Conservation (phyloP, 2,113 vertebrate species). For the Scortum barcoo region DNA sequence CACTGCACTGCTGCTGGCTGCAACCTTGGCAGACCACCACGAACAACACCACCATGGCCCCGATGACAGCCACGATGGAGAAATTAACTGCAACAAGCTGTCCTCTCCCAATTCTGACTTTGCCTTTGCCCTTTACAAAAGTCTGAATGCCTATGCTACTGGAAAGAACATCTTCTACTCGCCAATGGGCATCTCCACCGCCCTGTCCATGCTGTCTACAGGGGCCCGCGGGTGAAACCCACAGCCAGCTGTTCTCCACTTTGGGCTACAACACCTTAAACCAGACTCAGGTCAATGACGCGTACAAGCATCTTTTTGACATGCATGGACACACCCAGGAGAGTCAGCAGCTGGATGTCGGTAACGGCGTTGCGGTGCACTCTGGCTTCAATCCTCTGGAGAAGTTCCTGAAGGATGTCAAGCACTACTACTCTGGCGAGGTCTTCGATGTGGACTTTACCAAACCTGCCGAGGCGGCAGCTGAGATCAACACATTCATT, state of each 20-base stretch:
- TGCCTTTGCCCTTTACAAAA: conserved; percentile 86
- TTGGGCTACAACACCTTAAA: conserved; percentile 74
- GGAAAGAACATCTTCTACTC: conserved; percentile 86
- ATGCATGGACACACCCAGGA: conserved; percentile 71
- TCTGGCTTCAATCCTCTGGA: conserved; percentile 57
- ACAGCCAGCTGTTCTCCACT: conserved; percentile 77
- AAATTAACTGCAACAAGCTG: conserved; percentile 53
- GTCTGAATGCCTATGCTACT: conserved; percentile 60
- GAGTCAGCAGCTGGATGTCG: conserved; percentile 75
- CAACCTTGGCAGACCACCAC: conserved; percentile 62
- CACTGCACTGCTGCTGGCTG: conserved; percentile 72
- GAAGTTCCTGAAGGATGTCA: conserved; percentile 72
- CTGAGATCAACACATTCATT: conserved; percentile 81
- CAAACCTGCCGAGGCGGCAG: conserved; percentile 73
- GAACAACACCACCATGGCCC: conserved; percentile 30
- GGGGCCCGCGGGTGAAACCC: conserved; percentile 72
- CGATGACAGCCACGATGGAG: conserved; percentile 18
- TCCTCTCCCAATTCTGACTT: conserved; percentile 83
- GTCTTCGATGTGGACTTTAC: conserved; percentile 82
- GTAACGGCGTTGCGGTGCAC: conserved; percentile 74
- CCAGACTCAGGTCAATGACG: conserved; percentile 62
- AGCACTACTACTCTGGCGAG: conserved; percentile 70
- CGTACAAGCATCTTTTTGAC: conserved; percentile 76
- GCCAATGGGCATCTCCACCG: conserved; percentile 77
- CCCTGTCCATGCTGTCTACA: conserved; percentile 76